Conservation (phyloP, 1,140 invertebrate species). For the Drosophila novamexicana region DNA sequence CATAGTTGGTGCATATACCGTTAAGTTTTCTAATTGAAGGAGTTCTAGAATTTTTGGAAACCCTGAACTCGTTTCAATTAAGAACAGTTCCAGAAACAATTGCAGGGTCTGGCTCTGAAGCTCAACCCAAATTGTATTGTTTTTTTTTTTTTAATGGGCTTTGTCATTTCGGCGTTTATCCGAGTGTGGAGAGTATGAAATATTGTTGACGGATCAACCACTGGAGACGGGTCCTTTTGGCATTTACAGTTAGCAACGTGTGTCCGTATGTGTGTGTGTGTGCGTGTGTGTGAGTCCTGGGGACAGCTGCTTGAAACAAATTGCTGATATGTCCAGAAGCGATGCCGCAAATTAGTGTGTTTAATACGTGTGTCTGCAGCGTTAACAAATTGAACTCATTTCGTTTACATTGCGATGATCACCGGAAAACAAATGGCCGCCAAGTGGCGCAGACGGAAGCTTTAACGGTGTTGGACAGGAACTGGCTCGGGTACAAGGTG, state of each 20-base stretch:
- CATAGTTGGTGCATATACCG: too few species aligned
- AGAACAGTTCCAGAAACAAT: background rate
- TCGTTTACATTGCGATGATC: constrained; percentile 75
- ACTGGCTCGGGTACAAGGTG: background rate
- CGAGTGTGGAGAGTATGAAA: constrained; percentile 49
- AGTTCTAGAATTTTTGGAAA: too few species aligned
- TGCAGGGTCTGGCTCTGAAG: background rate
- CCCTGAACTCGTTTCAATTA: background rate
- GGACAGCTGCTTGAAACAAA: constrained; percentile 75
- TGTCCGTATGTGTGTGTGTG: constrained; percentile 11
- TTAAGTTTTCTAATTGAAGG: too few species aligned
- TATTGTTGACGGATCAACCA: constrained; percentile 55
- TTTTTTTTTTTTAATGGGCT: constrained; percentile 35
- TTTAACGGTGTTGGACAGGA: constrained; percentile 14
- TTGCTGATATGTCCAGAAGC: constrained; percentile 82
- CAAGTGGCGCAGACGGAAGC: constrained; percentile 32
- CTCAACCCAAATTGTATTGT: constrained; percentile 55
- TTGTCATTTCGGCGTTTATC: constrained; percentile 57
- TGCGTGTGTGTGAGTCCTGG: constrained; percentile 12
- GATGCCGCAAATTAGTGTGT: constrained; percentile 83
- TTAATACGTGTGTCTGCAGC: constrained; percentile 71
- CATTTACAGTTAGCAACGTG: constrained; percentile 36
- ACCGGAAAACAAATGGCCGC: constrained; percentile 73
- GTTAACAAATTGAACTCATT: constrained; percentile 79
- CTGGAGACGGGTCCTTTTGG: constrained; percentile 10